phyloP scores from a whole-genome alignment of 37 sponge, comb jelly and placozoan genomes.

The Amphimedon queenslandica region DNA sequence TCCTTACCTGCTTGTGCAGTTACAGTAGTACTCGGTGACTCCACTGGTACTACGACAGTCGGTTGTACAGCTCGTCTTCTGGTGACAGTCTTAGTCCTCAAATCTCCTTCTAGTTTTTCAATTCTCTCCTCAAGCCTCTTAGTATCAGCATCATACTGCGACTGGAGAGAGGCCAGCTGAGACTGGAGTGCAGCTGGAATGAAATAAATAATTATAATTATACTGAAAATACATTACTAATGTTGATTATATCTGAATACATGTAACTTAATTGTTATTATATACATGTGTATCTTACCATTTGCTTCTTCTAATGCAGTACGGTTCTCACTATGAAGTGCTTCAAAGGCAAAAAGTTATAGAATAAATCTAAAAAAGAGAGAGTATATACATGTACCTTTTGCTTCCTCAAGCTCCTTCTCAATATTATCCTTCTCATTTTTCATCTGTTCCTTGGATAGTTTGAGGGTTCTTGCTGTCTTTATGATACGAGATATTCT shows the following conservation, averaged over 20 bases:
- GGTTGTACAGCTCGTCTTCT: slow-evolving; percentile 24
- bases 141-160: slow-evolving; percentile 11
- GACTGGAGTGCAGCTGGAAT: too few relatives aligned
- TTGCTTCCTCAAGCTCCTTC: not conserved
- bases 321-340: too few relatives aligned
- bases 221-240: too few relatives aligned
- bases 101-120: slow-evolving; percentile 29
- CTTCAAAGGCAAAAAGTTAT: too few relatives aligned
- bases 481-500: not conserved
- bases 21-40: not conserved
- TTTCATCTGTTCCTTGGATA: not conserved
- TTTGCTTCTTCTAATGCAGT: too few relatives aligned
- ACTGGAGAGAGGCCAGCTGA: slow-evolving; percentile 8
- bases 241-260: too few relatives aligned
- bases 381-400: too few relatives aligned
- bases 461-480: not conserved
- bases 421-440: not conserved
- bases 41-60: not conserved
- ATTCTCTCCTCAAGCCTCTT: slow-evolving; percentile 17
- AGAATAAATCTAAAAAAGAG: too few relatives aligned
- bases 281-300: too few relatives aligned
- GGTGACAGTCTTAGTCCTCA: slow-evolving; percentile 19
- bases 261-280: too few relatives aligned
- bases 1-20: not conserved
- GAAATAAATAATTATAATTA: too few relatives aligned